Evolutionary conservation across 2,888 invertebrate species (phyloP).

Genomic region (Mythimna albipuncta): DNA sequence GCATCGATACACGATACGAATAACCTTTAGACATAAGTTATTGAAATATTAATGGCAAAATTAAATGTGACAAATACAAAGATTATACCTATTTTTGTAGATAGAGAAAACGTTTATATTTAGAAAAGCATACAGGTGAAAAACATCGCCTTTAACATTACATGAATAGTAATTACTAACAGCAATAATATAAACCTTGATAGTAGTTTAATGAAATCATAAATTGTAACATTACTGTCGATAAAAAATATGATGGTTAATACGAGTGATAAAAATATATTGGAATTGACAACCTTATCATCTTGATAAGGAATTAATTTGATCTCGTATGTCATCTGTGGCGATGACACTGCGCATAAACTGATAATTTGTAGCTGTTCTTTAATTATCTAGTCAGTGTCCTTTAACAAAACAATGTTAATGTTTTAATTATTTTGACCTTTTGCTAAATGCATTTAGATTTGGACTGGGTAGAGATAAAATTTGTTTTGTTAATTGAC

Average conservation of each 20-base stretch:
- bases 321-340: conserved; percentile 7
- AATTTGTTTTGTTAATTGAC: neutral
- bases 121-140: neutral
- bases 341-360: conserved; percentile 18
- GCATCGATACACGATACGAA: neutral
- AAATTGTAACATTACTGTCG: conserved; percentile 26
- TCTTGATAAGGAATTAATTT: conserved; percentile 27
- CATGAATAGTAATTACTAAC: conserved; percentile 22
- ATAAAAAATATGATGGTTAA: conserved; percentile 11
- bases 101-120: neutral
- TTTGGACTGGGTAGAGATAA: neutral
- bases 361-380: neutral
- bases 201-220: conserved; percentile 35
- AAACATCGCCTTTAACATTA: conserved; percentile 7
- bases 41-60: neutral
- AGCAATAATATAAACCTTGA: conserved; percentile 14
- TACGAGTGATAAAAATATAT: conserved; percentile 25
- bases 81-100: too few species aligned
- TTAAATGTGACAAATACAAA: too few species aligned
- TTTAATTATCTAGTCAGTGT: conserved; percentile 9
- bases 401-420: neutral
- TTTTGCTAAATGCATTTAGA: conserved; percentile 4
- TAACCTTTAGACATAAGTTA: neutral
- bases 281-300: conserved; percentile 24
- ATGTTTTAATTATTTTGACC: conserved; percentile 12